These are phyloP conservation scores for Urocynchramus pylzowi DNA, from an alignment of 2,113 vertebrate genomes.

Conservation along the genomic window DNA sequence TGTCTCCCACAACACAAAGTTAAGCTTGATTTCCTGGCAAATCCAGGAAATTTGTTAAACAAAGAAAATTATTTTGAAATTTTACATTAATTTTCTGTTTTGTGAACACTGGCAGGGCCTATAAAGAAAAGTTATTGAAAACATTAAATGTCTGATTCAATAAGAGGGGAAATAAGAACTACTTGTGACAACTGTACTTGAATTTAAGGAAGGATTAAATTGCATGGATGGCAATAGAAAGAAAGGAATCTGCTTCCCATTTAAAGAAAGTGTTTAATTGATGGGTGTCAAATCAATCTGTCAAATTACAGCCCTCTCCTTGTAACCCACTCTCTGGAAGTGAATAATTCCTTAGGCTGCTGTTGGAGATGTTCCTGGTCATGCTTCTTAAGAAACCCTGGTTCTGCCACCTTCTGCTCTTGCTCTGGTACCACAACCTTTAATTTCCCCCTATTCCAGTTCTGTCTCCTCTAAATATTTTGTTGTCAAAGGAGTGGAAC, in stretches of 20 bases:
- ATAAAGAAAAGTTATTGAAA: background rate
- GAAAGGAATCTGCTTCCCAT: background rate
- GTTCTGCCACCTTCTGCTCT: background rate
- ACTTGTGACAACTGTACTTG: background rate
- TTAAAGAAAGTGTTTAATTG: background rate
- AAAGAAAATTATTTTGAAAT: background rate
- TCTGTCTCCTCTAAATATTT: background rate
- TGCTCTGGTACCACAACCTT: background rate
- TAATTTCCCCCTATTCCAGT: background rate
- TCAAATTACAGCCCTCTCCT: background rate
- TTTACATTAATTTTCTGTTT: background rate
- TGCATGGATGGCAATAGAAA: background rate
- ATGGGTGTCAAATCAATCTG: background rate
- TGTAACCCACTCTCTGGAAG: background rate
- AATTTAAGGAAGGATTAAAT: background rate
- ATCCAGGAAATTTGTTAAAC: background rate
- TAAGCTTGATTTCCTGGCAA: background rate
- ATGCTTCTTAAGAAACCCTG: background rate
- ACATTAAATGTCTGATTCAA: background rate
- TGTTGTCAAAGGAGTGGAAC: background rate
- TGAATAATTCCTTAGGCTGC: background rate
- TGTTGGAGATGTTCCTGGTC: background rate
- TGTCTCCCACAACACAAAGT: background rate
- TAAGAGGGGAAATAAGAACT: accelerated
- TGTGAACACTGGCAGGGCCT: background rate